These are phyloP conservation scores for Alces alces DNA, from an alignment of 2,113 vertebrate genomes.

Conservation along the genomic window DNA sequence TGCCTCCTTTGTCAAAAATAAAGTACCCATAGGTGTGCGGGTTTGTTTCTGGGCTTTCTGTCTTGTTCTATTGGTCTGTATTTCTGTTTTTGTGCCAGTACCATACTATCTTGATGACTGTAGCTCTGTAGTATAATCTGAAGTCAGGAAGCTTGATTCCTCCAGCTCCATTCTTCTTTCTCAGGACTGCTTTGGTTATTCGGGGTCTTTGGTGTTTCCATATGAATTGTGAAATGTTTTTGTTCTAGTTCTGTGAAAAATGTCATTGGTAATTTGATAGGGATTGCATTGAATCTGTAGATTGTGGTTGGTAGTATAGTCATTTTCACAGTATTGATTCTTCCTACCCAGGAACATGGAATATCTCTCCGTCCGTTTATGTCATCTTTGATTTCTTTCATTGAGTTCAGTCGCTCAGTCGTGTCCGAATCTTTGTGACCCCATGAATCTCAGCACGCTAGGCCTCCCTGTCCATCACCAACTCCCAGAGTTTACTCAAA, in stretches of 20 bases:
- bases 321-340: neutral
- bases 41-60: neutral
- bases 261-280: neutral
- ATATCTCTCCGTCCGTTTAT: neutral
- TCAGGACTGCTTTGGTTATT: neutral
- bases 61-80: neutral
- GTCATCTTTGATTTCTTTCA: neutral
- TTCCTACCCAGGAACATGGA: neutral
- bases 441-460: too few species aligned
- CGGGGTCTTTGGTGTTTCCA: neutral
- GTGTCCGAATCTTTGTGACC: too few species aligned
- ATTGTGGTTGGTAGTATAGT: neutral
- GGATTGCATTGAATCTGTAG: neutral
- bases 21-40: neutral
- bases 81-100: neutral
- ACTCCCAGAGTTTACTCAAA: too few species aligned
- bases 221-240: neutral
- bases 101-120: neutral
- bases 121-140: neutral
- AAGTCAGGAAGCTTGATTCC: neutral
- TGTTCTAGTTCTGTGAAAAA: neutral
- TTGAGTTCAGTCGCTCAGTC: too few species aligned
- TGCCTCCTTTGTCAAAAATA: neutral
- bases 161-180: neutral
- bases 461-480: too few species aligned